Evolutionary conservation across 2,797 vertebrate genomes (phyloP), one percentile per base, ranked within the genome.

Genomic region (Sebastes taczanowskii): DNA sequence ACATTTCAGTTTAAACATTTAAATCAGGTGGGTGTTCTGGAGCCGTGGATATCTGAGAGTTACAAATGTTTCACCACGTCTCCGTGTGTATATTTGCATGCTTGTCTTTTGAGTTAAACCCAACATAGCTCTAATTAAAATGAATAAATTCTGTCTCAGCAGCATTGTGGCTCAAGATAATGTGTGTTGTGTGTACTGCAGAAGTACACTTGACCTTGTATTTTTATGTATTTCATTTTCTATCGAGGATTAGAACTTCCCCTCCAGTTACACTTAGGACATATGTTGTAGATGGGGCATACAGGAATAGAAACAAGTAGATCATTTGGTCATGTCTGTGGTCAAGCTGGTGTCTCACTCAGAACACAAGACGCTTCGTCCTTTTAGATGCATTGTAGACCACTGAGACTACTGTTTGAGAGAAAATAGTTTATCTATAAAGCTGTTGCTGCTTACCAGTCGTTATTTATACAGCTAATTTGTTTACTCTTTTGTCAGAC

Each of bases 1-100:
- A 81, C 73, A 82, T 86, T 83, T 84, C 5, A 71, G 73, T 61
- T 90, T 91, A 90, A 84, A 86, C 82, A 82, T 86, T 83, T 27
- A 83, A 89, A 86, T 83, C 60, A 75, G 67, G 68, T 66, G 46
- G 49, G 60, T 78, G 72, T 70, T 84, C 55, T 65, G 79, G 52
- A 78, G 81, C 25, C 2, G 27, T 49, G 69, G 38, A 71, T 63
- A 23, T 65, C 53, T 67, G 66, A 56, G 56, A 49, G 7, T 49
- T 67, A 79, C 72, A 74, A 68, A 60, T 61, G 71, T 86, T 83
- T 68, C 16, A 27, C 58, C 58, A 34, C 16, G 16, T 77, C 79
- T 79, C 63, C 56, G 20, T 75, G 67, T 14, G 23, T 63, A 62
- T 38, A 64, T 68, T 53, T 35, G 58, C n/a, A 74, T 42, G 69